Evolutionary conservation across 2,888 invertebrate species (phyloP).

Genomic region (Drosophila paranaensis): DNA sequence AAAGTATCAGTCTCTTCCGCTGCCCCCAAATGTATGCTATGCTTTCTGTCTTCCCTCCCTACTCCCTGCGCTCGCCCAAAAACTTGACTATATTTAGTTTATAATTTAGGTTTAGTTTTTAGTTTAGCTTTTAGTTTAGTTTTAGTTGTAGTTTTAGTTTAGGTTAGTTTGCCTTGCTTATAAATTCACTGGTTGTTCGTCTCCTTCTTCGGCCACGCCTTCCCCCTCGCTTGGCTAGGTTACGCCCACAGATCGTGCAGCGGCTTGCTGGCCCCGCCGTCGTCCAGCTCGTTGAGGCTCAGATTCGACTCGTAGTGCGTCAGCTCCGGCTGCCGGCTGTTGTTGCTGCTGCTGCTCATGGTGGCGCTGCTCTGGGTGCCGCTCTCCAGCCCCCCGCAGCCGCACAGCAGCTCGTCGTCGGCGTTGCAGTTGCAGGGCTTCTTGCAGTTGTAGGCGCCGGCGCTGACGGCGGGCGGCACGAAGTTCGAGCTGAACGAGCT

Average conservation of each 20-base stretch:
- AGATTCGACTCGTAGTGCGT: conserved; percentile 83
- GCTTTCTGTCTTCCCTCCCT: conserved; percentile 14
- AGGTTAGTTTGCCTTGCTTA: conserved; percentile 41
- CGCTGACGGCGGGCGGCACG: conserved; percentile 62
- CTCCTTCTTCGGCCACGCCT: conserved; percentile 20
- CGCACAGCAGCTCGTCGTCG: conserved; percentile 71
- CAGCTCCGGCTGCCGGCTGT: conserved; percentile 74
- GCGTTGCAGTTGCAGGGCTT: conserved; percentile 80
- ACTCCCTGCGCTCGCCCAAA: neutral
- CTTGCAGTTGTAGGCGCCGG: conserved; percentile 80
- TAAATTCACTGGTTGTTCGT: conserved; percentile 81
- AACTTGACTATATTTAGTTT: conserved; percentile 1
- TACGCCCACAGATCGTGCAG: conserved; percentile 82
- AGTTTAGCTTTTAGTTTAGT: conserved; percentile 1
- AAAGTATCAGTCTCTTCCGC: conserved; percentile 83
- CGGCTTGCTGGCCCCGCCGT: conserved; percentile 60
- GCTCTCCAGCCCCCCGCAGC: conserved; percentile 71
- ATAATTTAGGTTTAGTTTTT: conserved; percentile 11
- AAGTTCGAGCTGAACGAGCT: conserved; percentile 83
- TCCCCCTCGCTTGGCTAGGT: conserved; percentile 42
- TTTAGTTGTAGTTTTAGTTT: conserved; percentile 25
- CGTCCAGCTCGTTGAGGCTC: conserved; percentile 78
- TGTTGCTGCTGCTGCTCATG: conserved; percentile 80
- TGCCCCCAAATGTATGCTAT: conserved; percentile 62
- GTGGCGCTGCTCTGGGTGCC: conserved; percentile 80